Conservation (phyloP, 2,888 invertebrate species). For the Sialis lutaria region DNA sequence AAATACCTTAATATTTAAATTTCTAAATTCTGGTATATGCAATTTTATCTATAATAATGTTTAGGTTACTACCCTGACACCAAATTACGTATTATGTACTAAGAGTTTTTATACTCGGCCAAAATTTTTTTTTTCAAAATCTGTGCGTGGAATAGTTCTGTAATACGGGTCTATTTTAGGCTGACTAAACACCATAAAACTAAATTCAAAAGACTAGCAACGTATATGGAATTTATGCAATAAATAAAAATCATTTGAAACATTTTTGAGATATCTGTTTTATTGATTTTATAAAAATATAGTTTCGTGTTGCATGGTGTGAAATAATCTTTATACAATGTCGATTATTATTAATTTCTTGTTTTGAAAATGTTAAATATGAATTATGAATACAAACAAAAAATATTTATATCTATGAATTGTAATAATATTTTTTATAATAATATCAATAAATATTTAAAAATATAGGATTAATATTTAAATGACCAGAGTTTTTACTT, state of each 20-base stretch:
- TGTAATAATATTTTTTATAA: not conserved
- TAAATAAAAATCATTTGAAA: not conserved
- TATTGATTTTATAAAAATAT: no score
- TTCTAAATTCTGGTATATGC: constrained; percentile 3
- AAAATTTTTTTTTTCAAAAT: constrained; percentile 15
- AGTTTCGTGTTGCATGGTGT: no score
- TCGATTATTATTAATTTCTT: not conserved
- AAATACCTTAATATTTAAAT: constrained; percentile 2
- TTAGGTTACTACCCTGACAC: constrained; percentile 58
- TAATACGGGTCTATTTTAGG: no score
- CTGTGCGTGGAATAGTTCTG: not conserved
- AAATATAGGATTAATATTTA: not conserved
- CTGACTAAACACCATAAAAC: no score
- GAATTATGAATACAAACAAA: no score
- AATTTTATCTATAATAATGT: constrained; percentile 15
- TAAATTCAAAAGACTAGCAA: not conserved
- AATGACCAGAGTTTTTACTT: no score
- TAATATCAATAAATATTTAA: not conserved
- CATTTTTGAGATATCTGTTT: no score
- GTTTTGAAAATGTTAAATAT: not conserved
- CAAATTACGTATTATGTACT: constrained; percentile 78
- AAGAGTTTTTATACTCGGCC: constrained; percentile 35
- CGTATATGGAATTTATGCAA: not conserved
- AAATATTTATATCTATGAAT: no score
- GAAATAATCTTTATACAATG: not conserved